Base-by-base conservation (phyloP, 2,797 vertebrate genomes). In the Mormyrops attenuatus region DNA sequence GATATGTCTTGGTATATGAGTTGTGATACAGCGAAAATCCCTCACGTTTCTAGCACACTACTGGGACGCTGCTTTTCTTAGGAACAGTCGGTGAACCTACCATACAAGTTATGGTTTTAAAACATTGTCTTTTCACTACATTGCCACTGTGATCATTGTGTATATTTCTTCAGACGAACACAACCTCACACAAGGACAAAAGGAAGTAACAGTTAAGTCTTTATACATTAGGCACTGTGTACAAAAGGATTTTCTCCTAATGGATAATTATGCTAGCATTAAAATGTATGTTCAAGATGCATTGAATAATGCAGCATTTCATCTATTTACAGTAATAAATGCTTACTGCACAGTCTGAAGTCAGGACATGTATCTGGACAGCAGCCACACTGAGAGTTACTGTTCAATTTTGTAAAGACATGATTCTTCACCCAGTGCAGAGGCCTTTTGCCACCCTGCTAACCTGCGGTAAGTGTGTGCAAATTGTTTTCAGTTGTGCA, bases 91-190 rank as follows among this genome's bases (percentile, higher is more conserved):
- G 57, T 90, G 90, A 88, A 88, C 87, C 89, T 63, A 89, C 90
- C 88, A 90, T 66, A 92, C 77, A 89, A 66, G 90, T 49, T 77
- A 84, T 88, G 85, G 89, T 91, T 89, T 47, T 41, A 38, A 77
- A 41, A 77, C 38, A 77, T 41, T 90, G 88, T 90, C 89, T 90
- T 90, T 73, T 90, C 91, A 89, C 89, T 86, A 60, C 50, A 44
- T 53, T 88, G 22, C 50, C 66, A 89, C 20, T 50, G 82, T 85
- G 66, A 89, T 55, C 66, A 77, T 47, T 73, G 85, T 84, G 89
- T 57, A 89, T 91, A 91, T 85, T 89, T 34, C 55, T 91, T 89
- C 91, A 88, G 50, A 93, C 90, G 90, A 90, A 91, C 89, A 91
- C 88, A 88, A 34, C 52, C 53, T 89, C 73, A 84, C 34, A 52